Evolutionary conservation across 2,113 vertebrate genomes (phyloP), one percentile per base, ranked within the genome.

Genomic region (Ochotona curzoniae): DNA sequence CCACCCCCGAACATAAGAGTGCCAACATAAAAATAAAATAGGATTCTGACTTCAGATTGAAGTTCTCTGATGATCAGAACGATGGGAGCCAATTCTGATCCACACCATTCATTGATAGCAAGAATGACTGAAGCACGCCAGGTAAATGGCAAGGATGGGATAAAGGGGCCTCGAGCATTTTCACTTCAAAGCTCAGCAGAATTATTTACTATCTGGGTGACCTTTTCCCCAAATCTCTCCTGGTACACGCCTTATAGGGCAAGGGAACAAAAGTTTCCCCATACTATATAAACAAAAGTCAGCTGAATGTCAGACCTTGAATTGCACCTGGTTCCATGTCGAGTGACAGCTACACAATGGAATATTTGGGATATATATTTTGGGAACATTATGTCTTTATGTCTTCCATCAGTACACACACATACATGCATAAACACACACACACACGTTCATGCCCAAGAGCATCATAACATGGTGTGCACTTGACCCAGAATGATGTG

Each of bases 141-240:
- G 85, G n/a, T 73, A 97, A 97, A 96, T 61, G 73, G 92, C 93
- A 96, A 96, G 57, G 67, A 20, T 15, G 11, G 87, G 89, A 94
- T 95, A 92, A 81, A 96, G 91, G 70, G 95, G 94, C 84, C 88
- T 11, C 57, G 93, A 95, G 94, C 61, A 96, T 95, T 95, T 97
- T 95, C 83, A 95, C 94, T 96, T 96, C 97, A 97, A 89, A 95
- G 95, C 96, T 97, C 91, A 84, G 90, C 83, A 91, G 95, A 97
- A 88, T 96, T 97, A 95, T 95, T 97, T 97, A 96, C 94, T 95
- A 25, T 93, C 96, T 96, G 90, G 83, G 88, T 97, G 94, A 98
- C 95, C 94, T 97, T 95, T 94, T 95, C 94, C 94, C 83, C 78
- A 95, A 87, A 78, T 51, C 93, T 97, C 96, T 96, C 94, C 88